A percentile compares a stretch with the other conserved stretches of the same genome.
Conservation (phyloP, 2,113 vertebrate genomes). For the Brevimyrus niger region DNA sequence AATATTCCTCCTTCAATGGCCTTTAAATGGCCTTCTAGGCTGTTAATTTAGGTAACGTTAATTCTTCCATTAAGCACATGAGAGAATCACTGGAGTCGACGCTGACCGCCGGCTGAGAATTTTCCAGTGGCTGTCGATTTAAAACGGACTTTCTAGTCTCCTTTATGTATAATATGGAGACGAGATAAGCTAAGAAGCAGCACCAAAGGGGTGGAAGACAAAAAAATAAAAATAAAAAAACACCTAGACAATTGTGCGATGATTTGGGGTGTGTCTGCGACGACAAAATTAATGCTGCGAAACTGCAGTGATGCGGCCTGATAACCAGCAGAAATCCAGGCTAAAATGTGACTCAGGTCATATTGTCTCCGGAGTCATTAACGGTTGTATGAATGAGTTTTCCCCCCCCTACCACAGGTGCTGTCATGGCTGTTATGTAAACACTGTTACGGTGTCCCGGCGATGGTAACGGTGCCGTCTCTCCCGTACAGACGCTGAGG, state of each 20-base stretch:
- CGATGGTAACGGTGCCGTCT: slow-evolving; percentile 40
- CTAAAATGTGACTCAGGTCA: not conserved
- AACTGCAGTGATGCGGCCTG: not conserved
- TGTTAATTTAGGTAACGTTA: not conserved
- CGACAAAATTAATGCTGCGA: not conserved
- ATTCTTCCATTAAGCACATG: not conserved
- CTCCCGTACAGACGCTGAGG: slow-evolving; percentile 20
- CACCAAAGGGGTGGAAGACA: not conserved
- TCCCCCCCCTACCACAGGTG: not conserved
- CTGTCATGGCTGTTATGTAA: slow-evolving; percentile 28
- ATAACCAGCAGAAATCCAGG: not conserved
- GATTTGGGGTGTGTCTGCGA: not conserved
- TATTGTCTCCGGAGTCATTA: not conserved
- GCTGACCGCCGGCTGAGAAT: not conserved
- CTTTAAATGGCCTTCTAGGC: not conserved
- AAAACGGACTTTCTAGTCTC: not conserved
- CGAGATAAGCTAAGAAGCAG: not conserved
- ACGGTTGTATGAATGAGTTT: not conserved
- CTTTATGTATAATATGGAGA: not conserved
- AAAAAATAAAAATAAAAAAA: not conserved
- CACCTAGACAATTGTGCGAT: not conserved
- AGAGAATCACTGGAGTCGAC: not conserved
- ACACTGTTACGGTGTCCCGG: slow-evolving; percentile 43
- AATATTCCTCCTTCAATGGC: not conserved
- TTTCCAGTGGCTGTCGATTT: not conserved